Percentiles rank a stretch among this genome's conserved stretches.
These are phyloP conservation scores for Drosophila robusta DNA, from an alignment of 2,888 invertebrate species.

Conservation along the genomic window DNA sequence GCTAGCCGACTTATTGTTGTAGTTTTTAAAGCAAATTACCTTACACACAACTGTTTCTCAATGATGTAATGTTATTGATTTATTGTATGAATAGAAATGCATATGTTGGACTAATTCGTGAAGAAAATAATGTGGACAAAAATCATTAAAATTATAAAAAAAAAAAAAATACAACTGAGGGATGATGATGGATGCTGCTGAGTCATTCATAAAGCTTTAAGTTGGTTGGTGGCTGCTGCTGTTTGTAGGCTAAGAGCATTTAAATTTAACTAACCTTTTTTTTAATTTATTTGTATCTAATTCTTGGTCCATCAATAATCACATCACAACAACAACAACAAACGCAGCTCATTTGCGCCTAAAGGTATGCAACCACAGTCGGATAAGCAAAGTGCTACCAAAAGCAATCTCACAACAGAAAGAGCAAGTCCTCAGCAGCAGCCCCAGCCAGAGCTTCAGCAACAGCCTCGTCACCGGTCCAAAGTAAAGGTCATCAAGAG, in stretches of 20 bases:
- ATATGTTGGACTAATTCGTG: background rate
- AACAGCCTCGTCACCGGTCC: constrained; percentile 59
- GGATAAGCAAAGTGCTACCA: constrained; percentile 82
- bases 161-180: background rate
- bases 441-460: constrained; percentile 61
- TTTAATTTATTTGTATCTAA: constrained; percentile 49
- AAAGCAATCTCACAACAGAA: constrained; percentile 81
- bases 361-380: constrained; percentile 85
- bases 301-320: constrained; percentile 59
- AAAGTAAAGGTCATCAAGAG: constrained; percentile 85
- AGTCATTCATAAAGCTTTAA: constrained; percentile 15
- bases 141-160: no score
- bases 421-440: constrained; percentile 54
- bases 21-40: no score
- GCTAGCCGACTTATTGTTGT: no score
- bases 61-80: constrained; percentile 6
- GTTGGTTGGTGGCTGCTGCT: constrained; percentile 47
- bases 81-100: constrained; percentile 9
- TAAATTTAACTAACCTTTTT: constrained; percentile 27
- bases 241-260: constrained; percentile 9
- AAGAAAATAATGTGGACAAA: no score
- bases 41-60: no score
- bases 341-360: constrained; percentile 82
- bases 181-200: constrained; percentile 26
- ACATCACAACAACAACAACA: constrained; percentile 39